phyloP scores from a whole-genome alignment of 2,888 invertebrate genomes.

The Ectemnius continuus region DNA sequence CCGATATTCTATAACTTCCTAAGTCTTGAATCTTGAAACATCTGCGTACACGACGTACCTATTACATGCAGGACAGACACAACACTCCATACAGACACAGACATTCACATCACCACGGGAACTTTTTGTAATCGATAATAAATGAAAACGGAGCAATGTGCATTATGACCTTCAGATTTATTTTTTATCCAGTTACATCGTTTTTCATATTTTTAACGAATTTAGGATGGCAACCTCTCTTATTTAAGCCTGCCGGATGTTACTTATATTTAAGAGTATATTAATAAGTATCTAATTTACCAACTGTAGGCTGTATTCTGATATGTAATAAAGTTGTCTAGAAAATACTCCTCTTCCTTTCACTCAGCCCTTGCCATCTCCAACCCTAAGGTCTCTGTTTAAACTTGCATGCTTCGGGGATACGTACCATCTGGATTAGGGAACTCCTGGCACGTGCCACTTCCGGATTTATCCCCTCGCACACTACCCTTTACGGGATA shows the following conservation, averaged over 20 bases:
- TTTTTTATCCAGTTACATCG: slow-evolving; percentile 66
- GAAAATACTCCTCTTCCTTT: slow-evolving; percentile 59
- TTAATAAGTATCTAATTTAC: slow-evolving; percentile 72
- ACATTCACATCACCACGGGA: slow-evolving; percentile 14
- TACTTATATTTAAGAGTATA: slow-evolving; percentile 75
- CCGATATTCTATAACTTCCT: slow-evolving; percentile 35
- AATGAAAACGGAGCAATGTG: slow-evolving; percentile 52
- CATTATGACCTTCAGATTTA: slow-evolving; percentile 66
- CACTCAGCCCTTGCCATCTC: not conserved
- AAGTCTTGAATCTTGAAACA: slow-evolving; percentile 42
- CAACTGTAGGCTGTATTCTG: slow-evolving; percentile 75
- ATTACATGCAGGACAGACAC: slow-evolving; percentile 17
- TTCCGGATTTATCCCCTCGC: slow-evolving; percentile 17
- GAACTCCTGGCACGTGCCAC: slow-evolving; percentile 57
- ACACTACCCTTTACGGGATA: not conserved
- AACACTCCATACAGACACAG: slow-evolving; percentile 10
- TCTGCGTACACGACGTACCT: slow-evolving; percentile 26
- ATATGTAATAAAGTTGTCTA: slow-evolving; percentile 76
- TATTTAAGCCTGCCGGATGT: slow-evolving; percentile 72
- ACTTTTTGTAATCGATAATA: slow-evolving; percentile 9
- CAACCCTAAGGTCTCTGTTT: not conserved
- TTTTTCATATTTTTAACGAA: slow-evolving; percentile 70
- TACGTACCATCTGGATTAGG: slow-evolving; percentile 47
- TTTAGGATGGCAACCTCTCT: slow-evolving; percentile 66
- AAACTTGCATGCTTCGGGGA: not conserved